phyloP scores from a whole-genome alignment of 2,888 invertebrate genomes.

The Steinernema scapterisci region DNA sequence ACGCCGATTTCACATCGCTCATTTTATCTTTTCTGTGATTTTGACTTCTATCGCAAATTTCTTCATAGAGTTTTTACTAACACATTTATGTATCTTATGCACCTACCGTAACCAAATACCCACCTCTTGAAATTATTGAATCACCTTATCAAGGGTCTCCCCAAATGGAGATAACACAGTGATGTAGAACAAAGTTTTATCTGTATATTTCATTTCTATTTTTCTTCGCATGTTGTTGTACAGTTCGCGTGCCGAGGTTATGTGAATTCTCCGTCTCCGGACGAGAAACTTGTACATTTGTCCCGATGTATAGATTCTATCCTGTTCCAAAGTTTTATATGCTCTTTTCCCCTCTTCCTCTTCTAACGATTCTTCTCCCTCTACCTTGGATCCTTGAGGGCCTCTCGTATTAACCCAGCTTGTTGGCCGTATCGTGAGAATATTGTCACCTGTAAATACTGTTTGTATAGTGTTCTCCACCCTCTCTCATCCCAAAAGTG shows the following conservation, averaged over 20 bases:
- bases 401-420: background rate
- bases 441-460: conserved; percentile 8
- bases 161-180: too few relatives aligned
- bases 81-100: background rate
- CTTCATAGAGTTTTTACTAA: background rate
- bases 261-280: background rate
- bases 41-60: background rate
- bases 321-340: background rate
- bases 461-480: conserved; percentile 4
- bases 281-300: conserved; percentile 4
- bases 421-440: background rate
- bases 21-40: background rate
- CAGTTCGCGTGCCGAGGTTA: background rate
- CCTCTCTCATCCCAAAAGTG: conserved; percentile 2
- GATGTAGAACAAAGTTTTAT: background rate
- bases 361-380: conserved; percentile 3
- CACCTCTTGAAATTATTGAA: too few relatives aligned
- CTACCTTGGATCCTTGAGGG: background rate
- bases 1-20: background rate
- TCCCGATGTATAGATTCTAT: conserved; percentile 11
- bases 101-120: too few relatives aligned
- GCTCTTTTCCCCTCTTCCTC: background rate
- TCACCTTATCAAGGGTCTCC: too few relatives aligned
- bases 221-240: background rate
- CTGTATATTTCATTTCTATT: background rate